phyloP scores from a whole-genome alignment of 2,113 vertebrate species.

The Taxidea taxus region DNA sequence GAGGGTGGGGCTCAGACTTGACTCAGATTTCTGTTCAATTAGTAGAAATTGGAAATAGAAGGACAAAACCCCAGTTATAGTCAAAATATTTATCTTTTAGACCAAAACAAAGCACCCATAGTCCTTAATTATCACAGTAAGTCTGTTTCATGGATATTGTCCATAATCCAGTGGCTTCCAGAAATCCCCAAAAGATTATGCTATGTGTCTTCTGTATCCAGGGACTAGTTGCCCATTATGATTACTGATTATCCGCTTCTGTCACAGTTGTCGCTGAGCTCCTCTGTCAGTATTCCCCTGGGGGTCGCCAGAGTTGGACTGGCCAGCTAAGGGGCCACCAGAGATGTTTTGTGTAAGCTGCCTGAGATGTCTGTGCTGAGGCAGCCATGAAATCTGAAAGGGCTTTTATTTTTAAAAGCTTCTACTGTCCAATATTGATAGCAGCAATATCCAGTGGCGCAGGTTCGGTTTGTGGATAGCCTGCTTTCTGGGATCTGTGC shows the following conservation, averaged over 20 bases:
- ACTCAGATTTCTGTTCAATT: neutral
- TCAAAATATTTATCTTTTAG: neutral
- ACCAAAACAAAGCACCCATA: neutral
- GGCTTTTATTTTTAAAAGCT: neutral
- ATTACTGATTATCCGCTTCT: neutral
- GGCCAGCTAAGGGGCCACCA: neutral
- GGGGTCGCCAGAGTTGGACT: neutral
- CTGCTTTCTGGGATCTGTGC: neutral
- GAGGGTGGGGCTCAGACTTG: neutral
- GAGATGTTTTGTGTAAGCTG: neutral
- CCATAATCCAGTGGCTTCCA: neutral
- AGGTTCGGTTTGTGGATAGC: neutral
- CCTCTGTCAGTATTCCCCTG: neutral
- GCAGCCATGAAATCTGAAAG: neutral
- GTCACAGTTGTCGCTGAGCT: neutral
- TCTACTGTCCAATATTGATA: neutral
- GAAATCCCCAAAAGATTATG: neutral
- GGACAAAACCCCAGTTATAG: neutral
- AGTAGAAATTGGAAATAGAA: slow-evolving; percentile 30
- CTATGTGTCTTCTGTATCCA: neutral
- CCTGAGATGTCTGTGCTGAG: neutral
- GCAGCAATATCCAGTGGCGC: neutral
- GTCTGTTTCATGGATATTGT: neutral
- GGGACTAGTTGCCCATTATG: neutral
- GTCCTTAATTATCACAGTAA: neutral